These are phyloP conservation scores for Drosophila albomicans DNA, from an alignment of 1,140 invertebrate species.

Conservation along the genomic window DNA sequence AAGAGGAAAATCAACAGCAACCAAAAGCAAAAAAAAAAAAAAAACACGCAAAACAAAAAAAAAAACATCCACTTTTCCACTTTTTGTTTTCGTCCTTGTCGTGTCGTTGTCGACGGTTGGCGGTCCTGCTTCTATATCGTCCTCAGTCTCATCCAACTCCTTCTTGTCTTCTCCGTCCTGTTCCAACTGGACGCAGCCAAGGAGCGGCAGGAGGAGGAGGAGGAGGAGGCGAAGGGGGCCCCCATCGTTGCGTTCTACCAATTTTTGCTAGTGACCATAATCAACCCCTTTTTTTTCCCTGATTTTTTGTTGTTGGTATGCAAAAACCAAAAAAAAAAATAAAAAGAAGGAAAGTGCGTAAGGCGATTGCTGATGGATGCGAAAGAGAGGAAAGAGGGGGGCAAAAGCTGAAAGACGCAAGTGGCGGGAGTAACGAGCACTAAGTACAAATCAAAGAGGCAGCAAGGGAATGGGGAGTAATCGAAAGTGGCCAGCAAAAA, in stretches of 20 bases:
- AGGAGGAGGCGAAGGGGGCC: not conserved
- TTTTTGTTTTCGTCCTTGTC: constrained; percentile 72
- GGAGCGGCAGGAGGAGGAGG: not conserved
- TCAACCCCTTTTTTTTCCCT: constrained; percentile 74
- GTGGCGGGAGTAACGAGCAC: constrained; percentile 12
- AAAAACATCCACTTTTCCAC: constrained; percentile 76
- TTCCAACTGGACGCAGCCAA: constrained; percentile 48
- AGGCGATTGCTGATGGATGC: constrained; percentile 38
- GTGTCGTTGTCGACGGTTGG: constrained; percentile 51
- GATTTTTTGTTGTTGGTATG: constrained; percentile 52
- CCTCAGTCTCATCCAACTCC: too few relatives aligned
- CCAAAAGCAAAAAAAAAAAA: constrained; percentile 41
- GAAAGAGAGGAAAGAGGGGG: not conserved
- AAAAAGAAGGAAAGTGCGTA: constrained; percentile 56
- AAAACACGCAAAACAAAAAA: too few relatives aligned
- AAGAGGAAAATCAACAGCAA: constrained; percentile 61
- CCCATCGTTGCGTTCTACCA: constrained; percentile 60
- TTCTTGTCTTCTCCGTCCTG: not conserved
- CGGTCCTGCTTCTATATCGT: constrained; percentile 10
- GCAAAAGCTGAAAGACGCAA: not conserved
- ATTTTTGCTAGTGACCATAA: constrained; percentile 80
- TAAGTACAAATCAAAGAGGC: constrained; percentile 40
- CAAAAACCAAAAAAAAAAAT: constrained; percentile 43
- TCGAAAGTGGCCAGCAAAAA: not conserved
- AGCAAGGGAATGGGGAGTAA: not conserved